Evolutionary conservation across 2,888 invertebrate genomes (phyloP), one percentile per base, ranked within the genome.

Genomic region (Polia nebulosa): DNA sequence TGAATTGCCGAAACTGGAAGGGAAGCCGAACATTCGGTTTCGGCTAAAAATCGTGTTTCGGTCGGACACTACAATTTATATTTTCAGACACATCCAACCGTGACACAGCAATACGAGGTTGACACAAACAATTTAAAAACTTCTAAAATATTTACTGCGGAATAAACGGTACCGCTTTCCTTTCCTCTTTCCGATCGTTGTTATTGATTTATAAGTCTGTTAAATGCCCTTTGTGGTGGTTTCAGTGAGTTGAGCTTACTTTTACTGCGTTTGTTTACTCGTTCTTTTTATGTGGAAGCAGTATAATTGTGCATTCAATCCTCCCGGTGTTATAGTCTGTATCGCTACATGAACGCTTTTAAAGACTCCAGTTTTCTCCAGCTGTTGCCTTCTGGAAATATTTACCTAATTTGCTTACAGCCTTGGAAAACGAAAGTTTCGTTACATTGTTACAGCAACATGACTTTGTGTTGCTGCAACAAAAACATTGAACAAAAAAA

Each of bases 131-230:
- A 51, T 51, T 36, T 36, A 4, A 7, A 34, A 55, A 27, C 29
- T 17, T 45, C n/a, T 45, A 27, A 61, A 61, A 52, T 45, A 61
- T 36, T 52, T 17, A 36, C 20, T 13, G 44, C 11, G 13, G 25
- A 36, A 53, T 45, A 41, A 53, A 67, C 29, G 20, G 17, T 47
- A 49, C 9, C 29, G 13, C 39, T 72, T 62, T 34, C 39, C 51
- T 39, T 49, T 39, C 41, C 39, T 32, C 34, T 44, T 53, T 52
- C 17, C 41, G 22, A 59, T 56, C 32, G n/a, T 57, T 13, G 7
- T 29, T 74, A 74, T 76, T 70, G 70, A 70, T 75, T 61, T 58
- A 69, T 49, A 36, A 44, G 47, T 39, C 20, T 32, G 34, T 61
- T 56, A 52, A 52, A 57, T 68, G 41, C 27, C 45, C 47, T 73